Base-by-base conservation (phyloP, 2,113 vertebrate genomes). In the Megaceryle torquata region DNA sequence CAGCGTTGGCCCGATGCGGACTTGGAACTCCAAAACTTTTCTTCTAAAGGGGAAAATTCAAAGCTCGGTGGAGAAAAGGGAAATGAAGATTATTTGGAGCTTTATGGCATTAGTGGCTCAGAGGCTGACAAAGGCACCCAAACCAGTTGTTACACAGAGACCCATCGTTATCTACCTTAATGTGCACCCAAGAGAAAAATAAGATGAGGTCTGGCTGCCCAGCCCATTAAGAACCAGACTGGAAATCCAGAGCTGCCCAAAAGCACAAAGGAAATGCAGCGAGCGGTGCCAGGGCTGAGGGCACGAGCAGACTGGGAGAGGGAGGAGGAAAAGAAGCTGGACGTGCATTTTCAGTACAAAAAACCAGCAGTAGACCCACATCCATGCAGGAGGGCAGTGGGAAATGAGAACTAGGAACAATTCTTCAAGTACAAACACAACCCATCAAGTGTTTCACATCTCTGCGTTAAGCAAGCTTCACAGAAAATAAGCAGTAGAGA, bases 371-470 rank as follows among this genome's bases (percentile, higher is more conserved):
- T 1, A 24, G 19, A 41, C 22, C 63, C 3, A 17, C 13, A 28
- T 7, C 39, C 51, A 3, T 1, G 13, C 24, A 39, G 54, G 50
- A 7, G 59, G 50, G 54, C 69, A 69, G 69, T n/a, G 44, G 60
- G 46, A 68, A 63, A 43, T 0, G 11, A 24, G 25, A 63, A 4
- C 25, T 10, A 9, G 2, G 5, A 57, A 15, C 12, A 1, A 3
- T 18, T 21, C 72, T 26, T 7, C 7, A 15, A 60, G n/a, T 2
- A 12, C 67, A 41, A 80, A 35, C 26, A 18, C 33, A 15, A 16
- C 13, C 18, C 12, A 0, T 0, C 0, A 29, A 67, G 20, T 0
- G 0, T 50, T 79, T 35, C 8, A 3, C 0, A 1, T 14, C 48
- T 41, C 33, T 17, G 0, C 2, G 11, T 0, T 1, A 15, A 43